phyloP scores from a whole-genome alignment of 2,888 invertebrate genomes.

The Pandemis corylana region DNA sequence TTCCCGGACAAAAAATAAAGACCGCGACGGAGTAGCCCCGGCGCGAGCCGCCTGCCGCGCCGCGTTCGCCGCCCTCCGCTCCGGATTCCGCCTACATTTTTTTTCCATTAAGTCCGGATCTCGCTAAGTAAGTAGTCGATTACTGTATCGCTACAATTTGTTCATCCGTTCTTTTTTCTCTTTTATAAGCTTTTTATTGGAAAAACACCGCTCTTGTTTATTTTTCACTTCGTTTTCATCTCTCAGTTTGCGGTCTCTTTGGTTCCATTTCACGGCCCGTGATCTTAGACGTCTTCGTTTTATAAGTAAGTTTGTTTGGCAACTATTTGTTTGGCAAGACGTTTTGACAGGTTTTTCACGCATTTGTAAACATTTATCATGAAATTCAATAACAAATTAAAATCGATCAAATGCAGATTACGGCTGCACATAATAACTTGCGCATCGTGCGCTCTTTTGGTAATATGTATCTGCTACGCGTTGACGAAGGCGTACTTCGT shows the following conservation, averaged over 20 bases:
- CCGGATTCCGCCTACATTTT: conserved; percentile 6
- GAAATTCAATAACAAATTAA: background rate
- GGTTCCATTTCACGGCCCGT: background rate
- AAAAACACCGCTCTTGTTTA: background rate
- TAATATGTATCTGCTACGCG: background rate
- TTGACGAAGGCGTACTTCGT: background rate
- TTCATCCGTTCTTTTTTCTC: conserved; percentile 18
- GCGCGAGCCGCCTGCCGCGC: background rate
- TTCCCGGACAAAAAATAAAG: conserved; percentile 50
- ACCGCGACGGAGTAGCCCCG: conserved; percentile 39
- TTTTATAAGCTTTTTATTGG: conserved; percentile 22
- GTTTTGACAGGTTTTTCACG: background rate
- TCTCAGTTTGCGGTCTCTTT: background rate
- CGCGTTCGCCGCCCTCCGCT: background rate
- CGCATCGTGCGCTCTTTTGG: background rate
- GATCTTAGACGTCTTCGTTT: background rate
- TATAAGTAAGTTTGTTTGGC: background rate
- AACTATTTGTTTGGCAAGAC: background rate
- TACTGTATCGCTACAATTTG: conserved; percentile 30
- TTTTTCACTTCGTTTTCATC: background rate
- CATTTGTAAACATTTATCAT: background rate
- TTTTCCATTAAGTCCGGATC: conserved; percentile 17
- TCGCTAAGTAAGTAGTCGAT: conserved; percentile 1
- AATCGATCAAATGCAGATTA: background rate
- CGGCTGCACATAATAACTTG: background rate